Evolutionary conservation across 2,113 vertebrate species (phyloP).

Genomic region (Petroica traversi): DNA sequence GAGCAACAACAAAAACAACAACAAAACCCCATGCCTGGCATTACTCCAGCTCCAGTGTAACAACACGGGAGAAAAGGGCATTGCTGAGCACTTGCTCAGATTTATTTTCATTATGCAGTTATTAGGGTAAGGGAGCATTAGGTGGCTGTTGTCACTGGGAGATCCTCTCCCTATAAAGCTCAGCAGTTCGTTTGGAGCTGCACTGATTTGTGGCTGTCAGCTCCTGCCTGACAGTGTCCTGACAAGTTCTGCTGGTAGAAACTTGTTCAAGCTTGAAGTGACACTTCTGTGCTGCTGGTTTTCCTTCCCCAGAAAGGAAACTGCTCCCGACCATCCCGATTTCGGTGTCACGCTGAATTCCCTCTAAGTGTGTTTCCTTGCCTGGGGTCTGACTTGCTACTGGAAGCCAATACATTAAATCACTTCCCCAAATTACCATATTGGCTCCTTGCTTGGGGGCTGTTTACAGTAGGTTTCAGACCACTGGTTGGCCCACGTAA

Average conservation of each 20-base stretch:
- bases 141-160: conserved; percentile 10
- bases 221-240: conserved; percentile 51
- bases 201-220: conserved; percentile 56
- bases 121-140: conserved; percentile 9
- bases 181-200: background rate
- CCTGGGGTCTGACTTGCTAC: background rate
- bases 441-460: background rate
- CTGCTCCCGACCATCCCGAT: background rate
- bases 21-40: background rate
- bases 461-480: conserved; percentile 9
- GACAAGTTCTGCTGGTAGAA: conserved; percentile 63
- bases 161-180: conserved; percentile 6
- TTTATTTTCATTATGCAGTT: conserved; percentile 17
- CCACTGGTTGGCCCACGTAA: conserved; percentile 40
- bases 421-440: background rate
- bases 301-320: conserved; percentile 48
- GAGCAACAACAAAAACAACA: background rate
- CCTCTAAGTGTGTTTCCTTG: conserved; percentile 25
- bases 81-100: conserved; percentile 2
- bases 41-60: conserved; percentile 29
- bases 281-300: conserved; percentile 31
- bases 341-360: conserved; percentile 7
- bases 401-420: conserved; percentile 37
- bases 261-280: conserved; percentile 66
- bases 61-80: background rate